phyloP scores from a whole-genome alignment of 2,888 invertebrate genomes.

The Perithous albicinctus region DNA sequence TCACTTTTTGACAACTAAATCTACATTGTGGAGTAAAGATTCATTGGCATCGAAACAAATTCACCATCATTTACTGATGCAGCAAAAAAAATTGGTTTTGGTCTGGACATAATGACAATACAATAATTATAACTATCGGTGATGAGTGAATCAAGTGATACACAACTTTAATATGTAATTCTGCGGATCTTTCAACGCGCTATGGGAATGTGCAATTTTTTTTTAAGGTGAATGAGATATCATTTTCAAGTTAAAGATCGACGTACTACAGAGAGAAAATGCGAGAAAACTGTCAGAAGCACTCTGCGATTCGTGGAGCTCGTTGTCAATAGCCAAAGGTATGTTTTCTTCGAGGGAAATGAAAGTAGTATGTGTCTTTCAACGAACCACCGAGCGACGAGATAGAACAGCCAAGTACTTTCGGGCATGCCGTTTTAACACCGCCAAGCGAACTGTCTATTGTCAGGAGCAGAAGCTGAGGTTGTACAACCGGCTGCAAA shows the following conservation, averaged over 20 bases:
- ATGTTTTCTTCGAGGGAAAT: slow-evolving; percentile 15
- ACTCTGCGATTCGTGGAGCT: slow-evolving; percentile 3
- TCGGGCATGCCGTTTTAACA: slow-evolving; percentile 57
- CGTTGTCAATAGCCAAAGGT: background rate
- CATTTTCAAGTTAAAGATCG: background rate
- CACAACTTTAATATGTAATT: background rate
- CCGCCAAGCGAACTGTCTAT: slow-evolving; percentile 61
- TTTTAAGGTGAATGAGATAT: background rate
- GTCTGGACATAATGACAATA: background rate
- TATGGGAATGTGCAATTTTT: background rate
- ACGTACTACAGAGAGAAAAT: slow-evolving; percentile 4
- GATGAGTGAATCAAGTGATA: background rate
- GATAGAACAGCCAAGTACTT: slow-evolving; percentile 62
- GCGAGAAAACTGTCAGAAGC: slow-evolving; percentile 42
- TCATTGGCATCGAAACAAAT: background rate
- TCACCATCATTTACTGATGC: background rate
- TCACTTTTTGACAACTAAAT: background rate
- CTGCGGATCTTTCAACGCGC: background rate
- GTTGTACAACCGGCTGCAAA: slow-evolving; percentile 57
- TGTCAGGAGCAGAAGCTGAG: slow-evolving; percentile 48
- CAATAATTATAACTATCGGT: background rate
- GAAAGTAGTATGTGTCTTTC: slow-evolving; percentile 32
- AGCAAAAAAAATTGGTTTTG: background rate
- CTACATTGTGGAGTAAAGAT: background rate
- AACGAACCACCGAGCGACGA: slow-evolving; percentile 44